Evolutionary conservation across 1,140 invertebrate species (phyloP), one percentile per base, ranked within the genome.

Genomic region (Oryzaephilus surinamensis): DNA sequence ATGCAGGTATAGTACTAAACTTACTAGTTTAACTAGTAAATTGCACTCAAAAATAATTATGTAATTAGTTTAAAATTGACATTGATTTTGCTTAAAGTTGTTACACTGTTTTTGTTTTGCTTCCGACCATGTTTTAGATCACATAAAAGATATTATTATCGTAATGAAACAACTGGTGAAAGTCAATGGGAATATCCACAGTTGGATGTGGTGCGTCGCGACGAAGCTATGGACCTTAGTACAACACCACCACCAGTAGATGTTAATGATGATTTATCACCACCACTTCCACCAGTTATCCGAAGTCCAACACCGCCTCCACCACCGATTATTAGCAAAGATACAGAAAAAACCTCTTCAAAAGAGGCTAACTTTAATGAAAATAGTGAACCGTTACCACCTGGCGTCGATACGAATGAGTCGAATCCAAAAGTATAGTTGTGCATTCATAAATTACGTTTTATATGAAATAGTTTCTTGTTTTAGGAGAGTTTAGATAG

Each of bases 71-170:
- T 35, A 36, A 17, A 31, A 19, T n/a, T n/a, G 6, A 32, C 30
- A 13, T 6, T 7, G 20, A 29, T 35, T 36, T 42, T 34, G n/a
- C 6, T n/a, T 6, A 6, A n/a, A 23, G n/a, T 23, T 23, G n/a
- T 6, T 6, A 6, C 6, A 6, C 26, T 34, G 19, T 7, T 16
- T n/a, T 54, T 56, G 55, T 61, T 60, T 54, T 59, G 58, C 53
- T 54, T n/a, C n/a, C n/a, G 62, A n/a, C n/a, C n/a, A 57, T 66
- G 60, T 68, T 73, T 56, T 71, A 81, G 77, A 60, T 65, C 64
- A 45, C 71, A 76, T 69, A 79, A 76, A 59, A 67, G 76, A 41
- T 82, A 82, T 63, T 79, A 68, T 64, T 82, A 81, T 63, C 70
- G 67, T 50, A 75, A 80, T 58, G 55, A 65, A 36, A 51, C 48